phyloP scores from a whole-genome alignment of 2,888 invertebrate genomes.

The Mystacides longicornis region DNA sequence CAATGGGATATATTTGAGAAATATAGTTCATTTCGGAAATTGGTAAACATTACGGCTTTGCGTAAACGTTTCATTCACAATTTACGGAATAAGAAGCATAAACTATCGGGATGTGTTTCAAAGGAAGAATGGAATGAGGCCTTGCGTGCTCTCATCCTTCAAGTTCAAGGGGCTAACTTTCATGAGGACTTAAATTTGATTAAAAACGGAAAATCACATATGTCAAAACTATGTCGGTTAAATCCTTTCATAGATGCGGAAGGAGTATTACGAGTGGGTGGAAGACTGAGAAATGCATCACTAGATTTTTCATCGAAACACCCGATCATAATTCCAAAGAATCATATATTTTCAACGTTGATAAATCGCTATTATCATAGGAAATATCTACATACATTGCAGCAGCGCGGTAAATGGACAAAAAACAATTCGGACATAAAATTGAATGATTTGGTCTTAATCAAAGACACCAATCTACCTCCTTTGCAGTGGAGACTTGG shows the following conservation, averaged over 20 bases:
- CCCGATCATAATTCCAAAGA: background rate
- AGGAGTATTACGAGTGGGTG: conserved; percentile 1
- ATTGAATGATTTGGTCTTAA: too few species aligned
- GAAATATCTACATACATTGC: background rate
- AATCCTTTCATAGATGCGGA: conserved; percentile 4
- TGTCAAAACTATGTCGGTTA: background rate
- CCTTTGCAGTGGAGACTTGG: too few species aligned
- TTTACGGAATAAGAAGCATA: background rate
- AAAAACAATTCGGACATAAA: too few species aligned
- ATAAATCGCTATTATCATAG: background rate
- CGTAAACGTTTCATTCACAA: background rate
- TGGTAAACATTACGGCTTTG: background rate
- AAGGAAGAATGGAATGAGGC: background rate
- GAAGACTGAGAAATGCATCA: background rate
- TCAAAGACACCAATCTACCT: too few species aligned
- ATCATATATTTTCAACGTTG: background rate
- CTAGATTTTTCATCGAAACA: background rate
- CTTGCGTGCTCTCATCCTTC: background rate
- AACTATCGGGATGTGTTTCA: background rate
- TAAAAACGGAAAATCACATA: background rate
- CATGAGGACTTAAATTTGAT: background rate
- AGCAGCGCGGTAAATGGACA: too few species aligned
- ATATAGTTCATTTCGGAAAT: background rate
- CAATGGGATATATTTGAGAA: background rate
- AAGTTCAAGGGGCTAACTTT: background rate